Percentiles rank a stretch among this genome's conserved stretches.
Evolutionary conservation across 2,113 vertebrate genomes (phyloP).

Genomic region (Zosterops japonicus): DNA sequence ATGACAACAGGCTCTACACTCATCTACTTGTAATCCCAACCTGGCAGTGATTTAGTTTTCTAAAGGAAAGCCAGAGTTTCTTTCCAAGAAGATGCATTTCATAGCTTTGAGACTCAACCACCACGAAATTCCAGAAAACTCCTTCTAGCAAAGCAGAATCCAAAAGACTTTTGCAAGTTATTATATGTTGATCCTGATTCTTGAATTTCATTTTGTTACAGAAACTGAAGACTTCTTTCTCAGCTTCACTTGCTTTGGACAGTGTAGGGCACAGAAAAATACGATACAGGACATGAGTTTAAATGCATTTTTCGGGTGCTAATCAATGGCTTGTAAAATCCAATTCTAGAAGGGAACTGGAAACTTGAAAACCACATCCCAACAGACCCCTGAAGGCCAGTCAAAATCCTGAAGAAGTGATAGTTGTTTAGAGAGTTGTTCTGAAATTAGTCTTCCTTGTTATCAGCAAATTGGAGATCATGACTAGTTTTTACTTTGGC

Average conservation of each 20-base stretch:
- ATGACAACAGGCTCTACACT: neutral
- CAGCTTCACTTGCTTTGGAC: conserved; percentile 11
- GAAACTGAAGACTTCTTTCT: neutral
- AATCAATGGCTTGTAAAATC: conserved; percentile 39
- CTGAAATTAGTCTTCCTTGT: conserved; percentile 36
- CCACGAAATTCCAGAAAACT: neutral
- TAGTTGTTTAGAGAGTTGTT: neutral
- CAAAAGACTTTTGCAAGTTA: neutral
- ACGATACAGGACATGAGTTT: neutral
- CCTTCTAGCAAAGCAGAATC: neutral
- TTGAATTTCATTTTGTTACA: neutral
- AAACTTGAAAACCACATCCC: neutral
- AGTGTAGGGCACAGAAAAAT: neutral
- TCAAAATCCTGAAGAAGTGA: neutral
- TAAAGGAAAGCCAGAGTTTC: neutral
- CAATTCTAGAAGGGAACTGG: neutral
- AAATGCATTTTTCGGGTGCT: conserved; percentile 26
- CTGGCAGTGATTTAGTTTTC: neutral
- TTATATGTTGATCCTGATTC: neutral
- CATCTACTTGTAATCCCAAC: neutral
- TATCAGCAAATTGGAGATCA: conserved; percentile 14
- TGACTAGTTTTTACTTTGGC: conserved; percentile 42
- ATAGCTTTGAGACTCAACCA: neutral
- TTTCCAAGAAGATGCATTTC: neutral
- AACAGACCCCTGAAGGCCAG: neutral